Conservation (phyloP, 2,113 vertebrate species). For the Cryptotis parvus region DNA sequence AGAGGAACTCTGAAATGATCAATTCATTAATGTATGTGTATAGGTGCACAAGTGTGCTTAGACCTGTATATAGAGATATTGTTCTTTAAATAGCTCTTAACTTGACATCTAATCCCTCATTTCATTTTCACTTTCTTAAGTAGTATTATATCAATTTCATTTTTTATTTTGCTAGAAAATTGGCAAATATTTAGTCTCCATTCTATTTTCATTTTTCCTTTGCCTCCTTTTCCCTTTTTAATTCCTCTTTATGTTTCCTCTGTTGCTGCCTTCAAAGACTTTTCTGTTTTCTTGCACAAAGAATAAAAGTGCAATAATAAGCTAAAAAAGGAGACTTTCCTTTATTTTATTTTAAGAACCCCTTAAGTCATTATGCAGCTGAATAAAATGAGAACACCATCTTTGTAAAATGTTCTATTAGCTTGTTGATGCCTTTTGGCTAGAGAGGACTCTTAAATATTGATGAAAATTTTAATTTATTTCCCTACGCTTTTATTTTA, state of each 20-base stretch:
- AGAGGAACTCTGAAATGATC: neutral
- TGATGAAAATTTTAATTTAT: constrained; percentile 76
- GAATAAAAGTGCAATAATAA: constrained; percentile 34
- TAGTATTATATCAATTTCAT: neutral
- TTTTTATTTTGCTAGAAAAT: constrained; percentile 18
- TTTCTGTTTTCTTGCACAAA: constrained; percentile 40
- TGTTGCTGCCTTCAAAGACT: neutral
- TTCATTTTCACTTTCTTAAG: neutral
- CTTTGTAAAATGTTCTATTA: constrained; percentile 69
- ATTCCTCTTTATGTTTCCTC: neutral
- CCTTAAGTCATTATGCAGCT: constrained; percentile 58
- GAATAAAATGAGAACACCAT: constrained; percentile 56
- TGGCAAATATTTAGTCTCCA: neutral
- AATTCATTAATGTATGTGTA: neutral
- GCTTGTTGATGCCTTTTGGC: constrained; percentile 75
- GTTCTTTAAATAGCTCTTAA: constrained; percentile 25
- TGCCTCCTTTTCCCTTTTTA: constrained; percentile 18
- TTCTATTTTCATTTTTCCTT: neutral
- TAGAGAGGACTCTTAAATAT: constrained; percentile 74
- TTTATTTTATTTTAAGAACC: constrained; percentile 38
- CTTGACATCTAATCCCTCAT: neutral
- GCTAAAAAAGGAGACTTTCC: neutral
- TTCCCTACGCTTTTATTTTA: constrained; percentile 73
- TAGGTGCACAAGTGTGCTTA: neutral
- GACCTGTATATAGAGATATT: neutral